Evolutionary conservation across 1,140 invertebrate genomes (phyloP).

Genomic region (Diploscapter pachys): DNA sequence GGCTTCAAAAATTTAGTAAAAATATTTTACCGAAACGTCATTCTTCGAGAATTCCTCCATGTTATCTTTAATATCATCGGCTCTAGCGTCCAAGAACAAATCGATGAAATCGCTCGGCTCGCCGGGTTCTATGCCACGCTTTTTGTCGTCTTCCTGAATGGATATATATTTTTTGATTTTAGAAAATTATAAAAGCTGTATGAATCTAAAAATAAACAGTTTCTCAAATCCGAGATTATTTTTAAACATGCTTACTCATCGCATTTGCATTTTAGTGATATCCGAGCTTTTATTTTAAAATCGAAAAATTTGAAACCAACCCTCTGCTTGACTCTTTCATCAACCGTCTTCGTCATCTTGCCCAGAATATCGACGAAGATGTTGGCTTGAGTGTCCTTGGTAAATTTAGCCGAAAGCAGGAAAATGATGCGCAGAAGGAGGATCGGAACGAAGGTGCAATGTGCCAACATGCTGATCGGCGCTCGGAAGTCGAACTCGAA

Average conservation of each 20-base stretch:
- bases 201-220: not conserved
- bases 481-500: not conserved
- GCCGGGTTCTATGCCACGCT: not conserved
- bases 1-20: not conserved
- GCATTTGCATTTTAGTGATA: constrained; percentile 10
- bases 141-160: not conserved
- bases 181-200: not conserved
- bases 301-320: not conserved
- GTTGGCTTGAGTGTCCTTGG: not conserved
- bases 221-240: constrained; percentile 1
- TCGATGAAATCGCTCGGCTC: constrained; percentile 5
- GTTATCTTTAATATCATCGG: not conserved
- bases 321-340: not conserved
- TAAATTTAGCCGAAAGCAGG: no score
- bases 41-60: not conserved
- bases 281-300: not conserved
- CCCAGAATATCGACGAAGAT: not conserved
- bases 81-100: not conserved
- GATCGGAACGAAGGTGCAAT: not conserved
- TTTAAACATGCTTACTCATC: not conserved
- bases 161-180: not conserved
- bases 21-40: not conserved
- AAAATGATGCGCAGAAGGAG: no score
- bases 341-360: no score
- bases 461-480: constrained; percentile 1